Conservation (phyloP, 2,888 invertebrate genomes). For the Drosophila quinaria region DNA sequence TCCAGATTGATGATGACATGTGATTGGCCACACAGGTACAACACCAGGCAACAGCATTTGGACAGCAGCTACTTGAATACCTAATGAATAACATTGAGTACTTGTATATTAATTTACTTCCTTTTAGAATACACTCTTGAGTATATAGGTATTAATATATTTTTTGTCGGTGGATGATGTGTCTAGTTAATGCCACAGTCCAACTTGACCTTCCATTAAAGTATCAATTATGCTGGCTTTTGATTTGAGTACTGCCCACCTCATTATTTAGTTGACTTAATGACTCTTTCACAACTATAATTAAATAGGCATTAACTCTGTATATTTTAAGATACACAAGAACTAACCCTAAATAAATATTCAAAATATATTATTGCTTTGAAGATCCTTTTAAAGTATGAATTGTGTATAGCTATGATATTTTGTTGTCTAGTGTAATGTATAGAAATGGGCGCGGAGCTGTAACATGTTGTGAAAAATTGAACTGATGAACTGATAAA, state of each 20-base stretch:
- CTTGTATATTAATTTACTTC: conserved; percentile 1
- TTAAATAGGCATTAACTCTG: conserved; percentile 11
- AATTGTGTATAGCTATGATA: background rate
- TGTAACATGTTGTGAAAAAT: conserved; percentile 44
- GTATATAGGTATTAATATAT: background rate
- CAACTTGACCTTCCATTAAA: background rate
- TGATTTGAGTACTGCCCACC: background rate
- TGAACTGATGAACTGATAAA: conserved; percentile 35
- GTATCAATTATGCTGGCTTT: background rate
- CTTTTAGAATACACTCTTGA: background rate
- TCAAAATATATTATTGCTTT: background rate
- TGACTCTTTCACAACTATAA: conserved; percentile 5
- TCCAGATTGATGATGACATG: conserved; percentile 26
- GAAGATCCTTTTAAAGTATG: background rate
- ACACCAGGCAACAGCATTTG: conserved; percentile 22
- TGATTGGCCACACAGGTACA: conserved; percentile 37
- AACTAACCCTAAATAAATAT: background rate
- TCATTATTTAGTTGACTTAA: conserved; percentile 2
- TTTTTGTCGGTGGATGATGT: background rate
- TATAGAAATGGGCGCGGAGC: background rate
- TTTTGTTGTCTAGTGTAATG: conserved; percentile 13
- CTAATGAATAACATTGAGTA: conserved; percentile 12
- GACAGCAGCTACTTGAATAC: conserved; percentile 7
- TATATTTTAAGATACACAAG: background rate
- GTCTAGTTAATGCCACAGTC: background rate